Base-by-base conservation (phyloP, 1,140 invertebrate genomes). In the Procambarus clarkii region DNA sequence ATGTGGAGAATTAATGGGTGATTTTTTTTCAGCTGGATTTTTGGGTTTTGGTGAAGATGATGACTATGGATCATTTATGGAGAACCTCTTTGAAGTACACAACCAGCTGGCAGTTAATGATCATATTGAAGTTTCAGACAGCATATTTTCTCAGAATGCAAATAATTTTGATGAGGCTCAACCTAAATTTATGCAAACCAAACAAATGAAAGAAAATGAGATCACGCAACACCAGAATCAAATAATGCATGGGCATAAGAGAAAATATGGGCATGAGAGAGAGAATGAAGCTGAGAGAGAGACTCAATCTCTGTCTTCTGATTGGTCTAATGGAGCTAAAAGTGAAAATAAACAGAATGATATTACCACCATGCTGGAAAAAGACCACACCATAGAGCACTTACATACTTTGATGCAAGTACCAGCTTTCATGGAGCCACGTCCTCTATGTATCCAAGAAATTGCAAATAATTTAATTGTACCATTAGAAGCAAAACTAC, bases 11-110 rank as follows among this genome's bases (percentile, higher is more conserved):
- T 76, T 92, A 88, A 34, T 50, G n/a, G 18, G 13, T 45, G 15
- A 71, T 58, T 81, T 91, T 24, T 78, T 88, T 88, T 86, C 77
- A 82, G 82, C 87, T 71, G 64, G 81, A 86, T 92, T 88, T 88
- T 88, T 92, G 64, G 74, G 45, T 78, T 82, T 74, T 83, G 88
- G 81, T 77, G 88, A 77, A 46, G 88, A 84, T 58, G 88, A 58
- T 77, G 81, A 78, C 21, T 24, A 21, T 90, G 74, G 50, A 54
- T 84, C 88, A 34, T 90, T 84, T 71, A 54, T 90, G 71, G 71
- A 84, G 46, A 77, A 78, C 74, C 60, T 90, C 11, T 84, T 50
- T 82, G 81, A 90, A 84, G 88, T 48, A 13, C 87, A 81, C n/a
- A 74, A 60, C 15, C 44, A 88, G 18, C n/a, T 88, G 78, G 46